Evolutionary conservation across 2,113 vertebrate genomes (phyloP).

Genomic region (Pituophis catenifer): DNA sequence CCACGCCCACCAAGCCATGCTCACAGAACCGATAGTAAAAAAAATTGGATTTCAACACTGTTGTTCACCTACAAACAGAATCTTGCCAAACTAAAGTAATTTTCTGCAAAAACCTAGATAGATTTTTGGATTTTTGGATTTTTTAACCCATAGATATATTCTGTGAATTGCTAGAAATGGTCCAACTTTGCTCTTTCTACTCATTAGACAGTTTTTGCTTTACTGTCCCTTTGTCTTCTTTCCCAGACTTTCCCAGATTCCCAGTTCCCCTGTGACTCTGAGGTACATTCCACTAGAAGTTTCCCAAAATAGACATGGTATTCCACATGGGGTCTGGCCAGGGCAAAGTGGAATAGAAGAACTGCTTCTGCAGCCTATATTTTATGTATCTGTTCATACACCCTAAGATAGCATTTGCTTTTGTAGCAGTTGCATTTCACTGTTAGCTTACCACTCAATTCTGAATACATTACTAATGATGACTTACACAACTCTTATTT

Average conservation of each 20-base stretch:
- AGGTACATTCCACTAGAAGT: neutral
- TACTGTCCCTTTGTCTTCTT: neutral
- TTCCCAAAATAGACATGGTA: neutral
- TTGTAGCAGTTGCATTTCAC: neutral
- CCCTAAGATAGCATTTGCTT: neutral
- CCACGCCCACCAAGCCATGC: too few species aligned
- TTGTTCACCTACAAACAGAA: neutral
- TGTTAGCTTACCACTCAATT: neutral
- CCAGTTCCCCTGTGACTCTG: neutral
- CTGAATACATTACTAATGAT: conserved; percentile 43
- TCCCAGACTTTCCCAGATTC: too few species aligned
- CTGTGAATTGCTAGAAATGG: neutral
- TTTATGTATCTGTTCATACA: neutral
- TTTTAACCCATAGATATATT: neutral
- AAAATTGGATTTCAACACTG: neutral
- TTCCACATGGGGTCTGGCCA: neutral
- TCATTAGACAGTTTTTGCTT: neutral
- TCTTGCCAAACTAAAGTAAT: neutral
- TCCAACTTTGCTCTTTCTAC: neutral
- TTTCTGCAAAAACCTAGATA: neutral
- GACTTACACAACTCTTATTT: conserved; percentile 45
- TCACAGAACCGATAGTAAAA: too few species aligned
- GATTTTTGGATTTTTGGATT: too few species aligned
- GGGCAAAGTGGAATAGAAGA: neutral
- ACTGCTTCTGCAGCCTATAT: neutral